Percentiles rank a stretch among this genome's conserved stretches.
Conservation (phyloP, 2,113 vertebrate species). For the Morone chrysops region DNA sequence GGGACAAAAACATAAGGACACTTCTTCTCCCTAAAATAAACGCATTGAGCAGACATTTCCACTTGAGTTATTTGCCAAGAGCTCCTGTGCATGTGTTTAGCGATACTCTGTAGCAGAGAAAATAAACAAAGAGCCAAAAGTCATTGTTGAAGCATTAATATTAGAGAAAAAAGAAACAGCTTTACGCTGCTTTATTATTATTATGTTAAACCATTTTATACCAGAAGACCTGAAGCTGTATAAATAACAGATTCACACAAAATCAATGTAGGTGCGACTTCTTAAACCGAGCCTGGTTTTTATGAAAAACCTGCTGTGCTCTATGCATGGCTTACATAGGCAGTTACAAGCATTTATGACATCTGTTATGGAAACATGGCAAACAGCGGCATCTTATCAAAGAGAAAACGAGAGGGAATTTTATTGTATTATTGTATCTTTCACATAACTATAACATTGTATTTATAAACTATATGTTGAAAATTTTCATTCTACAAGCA, state of each 20-base stretch:
- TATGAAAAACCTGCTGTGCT: constrained; percentile 17
- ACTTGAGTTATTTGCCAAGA: constrained; percentile 48
- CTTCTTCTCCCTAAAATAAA: constrained; percentile 42
- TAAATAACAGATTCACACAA: constrained; percentile 7
- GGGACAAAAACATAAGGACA: constrained; percentile 63
- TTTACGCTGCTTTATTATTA: background rate
- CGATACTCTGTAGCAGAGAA: background rate
- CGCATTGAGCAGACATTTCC: constrained; percentile 49
- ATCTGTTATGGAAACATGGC: background rate
- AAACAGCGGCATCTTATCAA: constrained; percentile 11
- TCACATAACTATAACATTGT: background rate
- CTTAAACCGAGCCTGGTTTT: background rate
- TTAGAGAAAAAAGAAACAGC: background rate
- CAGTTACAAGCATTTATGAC: constrained; percentile 11
- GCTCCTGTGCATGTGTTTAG: constrained; percentile 4
- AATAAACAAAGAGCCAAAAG: constrained; percentile 6
- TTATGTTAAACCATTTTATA: background rate
- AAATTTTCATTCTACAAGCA: constrained; percentile 2
- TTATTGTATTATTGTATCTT: background rate
- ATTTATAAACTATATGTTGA: background rate
- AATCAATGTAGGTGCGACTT: background rate
- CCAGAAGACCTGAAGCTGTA: background rate
- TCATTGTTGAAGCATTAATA: background rate
- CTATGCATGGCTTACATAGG: background rate
- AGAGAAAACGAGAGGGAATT: background rate